These are phyloP conservation scores for Cydia strobilella DNA, from an alignment of 1,140 invertebrate species.

Conservation along the genomic window DNA sequence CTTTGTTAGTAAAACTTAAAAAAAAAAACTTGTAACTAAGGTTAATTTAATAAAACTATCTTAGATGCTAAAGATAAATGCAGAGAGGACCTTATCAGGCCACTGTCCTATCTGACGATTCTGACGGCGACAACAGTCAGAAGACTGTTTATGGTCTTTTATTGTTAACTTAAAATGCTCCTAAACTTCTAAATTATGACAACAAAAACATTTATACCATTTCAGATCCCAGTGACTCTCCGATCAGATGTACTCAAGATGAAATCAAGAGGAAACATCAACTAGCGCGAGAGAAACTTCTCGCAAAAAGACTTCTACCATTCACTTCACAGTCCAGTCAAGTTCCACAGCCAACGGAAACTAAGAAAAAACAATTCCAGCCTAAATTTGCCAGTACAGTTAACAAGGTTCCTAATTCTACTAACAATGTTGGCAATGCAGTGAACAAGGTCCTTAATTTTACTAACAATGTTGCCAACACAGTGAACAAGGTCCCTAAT, in stretches of 20 bases:
- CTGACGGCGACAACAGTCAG: no score
- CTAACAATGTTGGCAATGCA: not conserved
- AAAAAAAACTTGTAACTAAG: no score
- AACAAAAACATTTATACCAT: constrained; percentile 21
- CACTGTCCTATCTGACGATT: no score
- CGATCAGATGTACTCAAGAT: constrained; percentile 66
- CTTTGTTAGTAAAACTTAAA: no score
- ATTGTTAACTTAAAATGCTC: not conserved
- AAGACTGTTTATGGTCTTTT: no score
- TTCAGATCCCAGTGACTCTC: constrained; percentile 54
- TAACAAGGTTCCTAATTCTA: constrained; percentile 44
- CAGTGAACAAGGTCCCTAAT: no score
- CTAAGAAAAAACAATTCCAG: constrained; percentile 42
- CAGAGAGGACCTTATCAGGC: no score
- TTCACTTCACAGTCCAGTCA: constrained; percentile 48
- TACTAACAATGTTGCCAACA: not conserved
- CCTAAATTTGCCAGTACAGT: constrained; percentile 43
- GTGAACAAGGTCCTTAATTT: constrained; percentile 45
- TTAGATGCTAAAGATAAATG: no score
- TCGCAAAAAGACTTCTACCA: constrained; percentile 66
- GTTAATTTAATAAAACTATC: no score
- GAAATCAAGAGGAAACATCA: constrained; percentile 73
- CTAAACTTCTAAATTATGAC: constrained; percentile 1
- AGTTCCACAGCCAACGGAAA: constrained; percentile 18
- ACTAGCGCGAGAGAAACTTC: constrained; percentile 65